Percentiles rank a stretch among this genome's conserved stretches.
phyloP scores from a whole-genome alignment of 2,113 vertebrate species.

The Synchiropus splendidus region DNA sequence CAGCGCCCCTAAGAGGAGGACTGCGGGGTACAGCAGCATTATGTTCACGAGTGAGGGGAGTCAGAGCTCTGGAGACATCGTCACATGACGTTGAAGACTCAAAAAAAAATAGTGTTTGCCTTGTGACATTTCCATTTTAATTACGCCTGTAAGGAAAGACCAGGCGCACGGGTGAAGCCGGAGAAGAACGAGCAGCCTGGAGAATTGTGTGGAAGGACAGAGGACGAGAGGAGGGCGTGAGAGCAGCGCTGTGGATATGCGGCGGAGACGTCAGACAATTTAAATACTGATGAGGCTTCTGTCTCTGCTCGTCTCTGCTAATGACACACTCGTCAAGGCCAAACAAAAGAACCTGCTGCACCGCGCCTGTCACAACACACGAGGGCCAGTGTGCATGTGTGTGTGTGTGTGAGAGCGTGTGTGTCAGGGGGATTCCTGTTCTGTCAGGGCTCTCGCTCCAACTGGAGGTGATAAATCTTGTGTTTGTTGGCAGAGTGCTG shows the following conservation, averaged over 20 bases:
- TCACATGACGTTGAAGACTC: conserved; percentile 8
- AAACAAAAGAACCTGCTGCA: conserved; percentile 81
- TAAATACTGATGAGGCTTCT: conserved; percentile 91
- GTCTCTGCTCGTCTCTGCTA: conserved; percentile 71
- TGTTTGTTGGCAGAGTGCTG: conserved; percentile 27
- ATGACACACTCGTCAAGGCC: conserved; percentile 90
- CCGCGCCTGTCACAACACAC: conserved; percentile 73
- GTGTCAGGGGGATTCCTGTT: conserved; percentile 55
- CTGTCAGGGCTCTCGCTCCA: conserved; percentile 57
- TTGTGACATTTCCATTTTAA: too few relatives aligned
- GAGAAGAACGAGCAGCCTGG: conserved; percentile 6
- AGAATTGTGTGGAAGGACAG: conserved; percentile 16
- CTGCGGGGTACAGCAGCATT: too few relatives aligned
- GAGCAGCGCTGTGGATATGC: conserved; percentile 23
- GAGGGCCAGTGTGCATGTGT: conserved; percentile 43
- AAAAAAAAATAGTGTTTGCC: conserved; percentile 1
- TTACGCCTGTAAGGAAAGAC: conserved; percentile 2
- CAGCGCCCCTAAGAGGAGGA: too few relatives aligned
- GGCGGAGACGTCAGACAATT: conserved; percentile 79
- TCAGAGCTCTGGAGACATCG: too few relatives aligned
- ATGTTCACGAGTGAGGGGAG: too few relatives aligned
- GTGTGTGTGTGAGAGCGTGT: conserved; percentile 52
- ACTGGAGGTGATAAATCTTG: conserved; percentile 33
- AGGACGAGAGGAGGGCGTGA: neutral
- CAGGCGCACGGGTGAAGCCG: conserved; percentile 5